Conservation (phyloP, 2,888 invertebrate species). For the Hyposoter didymator region DNA sequence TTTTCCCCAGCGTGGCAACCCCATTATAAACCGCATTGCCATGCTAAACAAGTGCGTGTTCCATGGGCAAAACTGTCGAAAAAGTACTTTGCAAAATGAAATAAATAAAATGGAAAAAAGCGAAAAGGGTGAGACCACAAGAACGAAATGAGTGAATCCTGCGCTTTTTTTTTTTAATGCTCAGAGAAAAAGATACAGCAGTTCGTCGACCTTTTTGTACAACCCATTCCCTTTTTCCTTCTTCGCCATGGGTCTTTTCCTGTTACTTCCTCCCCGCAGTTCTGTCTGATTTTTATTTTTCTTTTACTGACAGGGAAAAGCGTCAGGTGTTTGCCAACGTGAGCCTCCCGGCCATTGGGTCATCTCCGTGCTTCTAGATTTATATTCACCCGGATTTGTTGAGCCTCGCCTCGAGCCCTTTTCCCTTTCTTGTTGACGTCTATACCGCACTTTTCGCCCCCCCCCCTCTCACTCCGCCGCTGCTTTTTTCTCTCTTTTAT, state of each 20-base stretch:
- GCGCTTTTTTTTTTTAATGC: constrained; percentile 24
- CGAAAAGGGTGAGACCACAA: constrained; percentile 8
- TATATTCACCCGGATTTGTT: constrained; percentile 63
- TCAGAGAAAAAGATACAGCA: constrained; percentile 45
- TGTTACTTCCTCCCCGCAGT: constrained; percentile 49
- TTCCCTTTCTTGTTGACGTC: constrained; percentile 54
- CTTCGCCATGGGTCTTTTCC: constrained; percentile 34
- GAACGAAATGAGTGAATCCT: constrained; percentile 41
- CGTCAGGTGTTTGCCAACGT: constrained; percentile 71
- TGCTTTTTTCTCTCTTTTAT: constrained; percentile 11
- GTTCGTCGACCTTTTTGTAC: constrained; percentile 71
- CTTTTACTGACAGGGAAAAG: constrained; percentile 61
- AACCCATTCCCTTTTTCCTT: constrained; percentile 53
- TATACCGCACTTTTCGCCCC: constrained; percentile 42
- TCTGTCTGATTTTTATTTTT: constrained; percentile 44
- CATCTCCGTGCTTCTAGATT: constrained; percentile 53
- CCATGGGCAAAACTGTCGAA: constrained; percentile 9
- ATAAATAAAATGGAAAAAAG: constrained; percentile 16
- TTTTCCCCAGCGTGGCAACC: not conserved
- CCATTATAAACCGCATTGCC: constrained; percentile 13
- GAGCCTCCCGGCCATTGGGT: constrained; percentile 58
- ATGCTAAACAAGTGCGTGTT: not conserved
- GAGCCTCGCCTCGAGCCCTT: constrained; percentile 61
- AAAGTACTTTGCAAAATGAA: constrained; percentile 45
- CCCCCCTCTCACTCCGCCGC: not conserved